phyloP scores from a whole-genome alignment of 2,888 invertebrate species.

The Agrochola lota region DNA sequence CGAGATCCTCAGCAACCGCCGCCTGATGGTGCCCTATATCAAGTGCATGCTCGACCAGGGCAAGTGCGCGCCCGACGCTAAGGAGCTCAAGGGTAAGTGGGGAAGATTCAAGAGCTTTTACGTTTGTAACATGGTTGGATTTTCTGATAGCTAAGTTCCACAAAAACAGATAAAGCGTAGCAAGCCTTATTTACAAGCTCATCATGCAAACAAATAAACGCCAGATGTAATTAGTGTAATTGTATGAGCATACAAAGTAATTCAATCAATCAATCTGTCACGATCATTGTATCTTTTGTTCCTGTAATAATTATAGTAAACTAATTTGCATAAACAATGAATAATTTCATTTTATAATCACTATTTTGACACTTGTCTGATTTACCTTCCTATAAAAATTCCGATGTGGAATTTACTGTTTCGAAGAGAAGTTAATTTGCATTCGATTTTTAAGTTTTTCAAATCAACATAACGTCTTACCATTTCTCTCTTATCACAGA shows the following conservation, averaged over 20 bases:
- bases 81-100: constrained; percentile 91
- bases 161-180: no score
- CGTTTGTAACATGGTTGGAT: neutral
- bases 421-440: neutral
- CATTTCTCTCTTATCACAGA: constrained; percentile 63
- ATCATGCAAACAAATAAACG: neutral
- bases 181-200: neutral
- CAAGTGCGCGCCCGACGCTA: constrained; percentile 92
- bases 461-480: neutral
- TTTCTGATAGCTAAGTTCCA: no score
- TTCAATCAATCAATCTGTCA: neutral
- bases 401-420: no score
- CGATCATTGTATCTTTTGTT: neutral
- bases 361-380: neutral
- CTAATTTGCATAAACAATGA: neutral
- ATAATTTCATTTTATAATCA: neutral
- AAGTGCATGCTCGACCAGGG: constrained; percentile 92
- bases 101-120: neutral
- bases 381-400: neutral
- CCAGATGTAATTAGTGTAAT: neutral
- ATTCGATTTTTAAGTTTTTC: neutral
- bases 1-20: constrained; percentile 91
- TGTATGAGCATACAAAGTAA: no score
- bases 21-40: constrained; percentile 91
- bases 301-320: neutral